Evolutionary conservation across 2,797 vertebrate species (phyloP).

Genomic region (Tiaroga cobitis): DNA sequence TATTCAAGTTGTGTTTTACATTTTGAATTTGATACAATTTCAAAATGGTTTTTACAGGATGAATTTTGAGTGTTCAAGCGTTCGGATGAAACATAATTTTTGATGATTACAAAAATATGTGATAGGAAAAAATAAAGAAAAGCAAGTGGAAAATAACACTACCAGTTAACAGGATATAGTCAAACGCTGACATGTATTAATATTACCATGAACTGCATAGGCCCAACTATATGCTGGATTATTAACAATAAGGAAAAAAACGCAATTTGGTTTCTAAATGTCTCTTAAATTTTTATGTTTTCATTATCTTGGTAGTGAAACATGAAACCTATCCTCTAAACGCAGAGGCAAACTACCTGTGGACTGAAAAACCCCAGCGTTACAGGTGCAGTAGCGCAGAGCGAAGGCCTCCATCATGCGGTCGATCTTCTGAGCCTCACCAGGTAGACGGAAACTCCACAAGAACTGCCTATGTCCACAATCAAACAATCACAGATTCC

Average conservation of each 20-base stretch:
- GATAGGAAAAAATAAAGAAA: background rate
- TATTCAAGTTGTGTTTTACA: background rate
- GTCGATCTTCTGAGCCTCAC: constrained; percentile 96
- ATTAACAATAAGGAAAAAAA: background rate
- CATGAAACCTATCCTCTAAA: background rate
- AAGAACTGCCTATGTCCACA: constrained; percentile 85
- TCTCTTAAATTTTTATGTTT: background rate
- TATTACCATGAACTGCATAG: background rate
- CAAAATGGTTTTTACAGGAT: background rate
- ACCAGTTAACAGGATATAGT: background rate
- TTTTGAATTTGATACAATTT: background rate
- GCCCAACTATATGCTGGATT: background rate
- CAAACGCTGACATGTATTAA: background rate
- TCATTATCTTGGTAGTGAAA: background rate
- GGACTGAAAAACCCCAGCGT: constrained; percentile 88
- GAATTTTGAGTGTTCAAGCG: background rate
- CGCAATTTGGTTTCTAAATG: background rate
- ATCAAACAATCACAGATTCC: background rate
- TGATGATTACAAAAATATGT: background rate
- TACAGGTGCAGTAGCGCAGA: constrained; percentile 89
- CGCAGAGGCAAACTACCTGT: constrained; percentile 76
- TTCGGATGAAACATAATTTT: background rate
- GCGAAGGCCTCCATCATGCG: constrained; percentile 97
- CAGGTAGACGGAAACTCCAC: constrained; percentile 94
- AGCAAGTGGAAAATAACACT: background rate